Percentiles rank a stretch among this genome's conserved stretches.
These are phyloP conservation scores for Shargacucullia verbasci DNA, from an alignment of 2,888 invertebrate genomes.

Conservation along the genomic window DNA sequence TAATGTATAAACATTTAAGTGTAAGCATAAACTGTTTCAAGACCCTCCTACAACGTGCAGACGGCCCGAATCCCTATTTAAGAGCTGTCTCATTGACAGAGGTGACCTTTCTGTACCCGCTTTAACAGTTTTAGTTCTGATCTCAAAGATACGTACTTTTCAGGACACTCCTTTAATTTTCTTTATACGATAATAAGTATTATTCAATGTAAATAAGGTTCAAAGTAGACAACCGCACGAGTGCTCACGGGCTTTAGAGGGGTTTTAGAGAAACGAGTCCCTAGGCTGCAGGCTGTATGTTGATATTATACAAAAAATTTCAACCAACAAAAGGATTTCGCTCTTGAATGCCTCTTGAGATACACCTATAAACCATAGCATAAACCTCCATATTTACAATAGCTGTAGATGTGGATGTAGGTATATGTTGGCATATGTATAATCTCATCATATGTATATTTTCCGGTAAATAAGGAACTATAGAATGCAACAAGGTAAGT, in stretches of 20 bases:
- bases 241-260: constrained; percentile 39
- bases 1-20: constrained; percentile 1
- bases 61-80: constrained; percentile 17
- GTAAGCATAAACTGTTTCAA: constrained; percentile 15
- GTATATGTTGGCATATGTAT: too few relatives aligned
- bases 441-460: too few relatives aligned
- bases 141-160: constrained; percentile 15
- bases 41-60: constrained; percentile 16
- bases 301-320: constrained; percentile 53
- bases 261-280: constrained; percentile 45
- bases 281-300: constrained; percentile 36
- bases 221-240: constrained; percentile 32
- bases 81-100: constrained; percentile 18
- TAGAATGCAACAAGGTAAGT: too few relatives aligned
- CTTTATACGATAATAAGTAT: constrained; percentile 29
- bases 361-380: constrained; percentile 46
- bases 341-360: constrained; percentile 42
- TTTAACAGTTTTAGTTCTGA: constrained; percentile 6
- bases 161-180: constrained; percentile 24
- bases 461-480: too few relatives aligned
- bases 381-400: constrained; percentile 39
- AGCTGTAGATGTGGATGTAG: constrained; percentile 15
- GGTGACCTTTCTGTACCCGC: constrained; percentile 26
- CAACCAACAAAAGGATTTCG: constrained; percentile 47
- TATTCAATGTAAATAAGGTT: constrained; percentile 47